Base-by-base conservation (phyloP, 2,888 invertebrate genomes). In the Aporophyla nigra region DNA sequence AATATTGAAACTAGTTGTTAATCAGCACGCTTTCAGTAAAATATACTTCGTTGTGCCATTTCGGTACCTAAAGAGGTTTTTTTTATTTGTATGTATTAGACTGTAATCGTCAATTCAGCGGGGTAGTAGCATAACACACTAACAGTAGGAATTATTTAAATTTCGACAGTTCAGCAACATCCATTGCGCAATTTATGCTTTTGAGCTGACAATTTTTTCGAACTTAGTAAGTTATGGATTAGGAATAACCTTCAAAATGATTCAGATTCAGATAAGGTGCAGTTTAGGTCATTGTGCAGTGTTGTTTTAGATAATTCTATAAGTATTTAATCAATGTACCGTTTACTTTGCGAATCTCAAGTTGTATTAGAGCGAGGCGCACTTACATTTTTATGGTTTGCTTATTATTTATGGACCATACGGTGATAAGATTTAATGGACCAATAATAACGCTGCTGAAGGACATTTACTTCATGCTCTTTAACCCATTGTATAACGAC, bases 401-500 rank as follows among this genome's bases (percentile, higher is more conserved):
- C 80, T 86, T 89, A 89, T 92, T 90, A 91, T 91, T 92, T 91
- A 92, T 91, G 63, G 88, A 49, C 86, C 77, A 89, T 91, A 86
- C 89, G 85, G 77, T 86, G 87, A 88, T 87, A 86, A 83, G 78
- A 76, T 87, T 90, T 88, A 86, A 90, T 90, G 78, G 83, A 78
- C 78, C 63, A 78, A 83, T 87, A 84, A 88, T 89, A 90, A 86
- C 77, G 76, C 76, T 76, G 54, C 19, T 65, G n/a, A 73, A 71
- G 49, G 65, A 76, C 58, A 70, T 74, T 78, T 78, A 77, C 80
- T 75, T 73, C 69, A 63, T 19, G 71, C 56, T 67, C 73, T 73
- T 78, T 73, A 67, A 83, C 71, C 79, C 56, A 69, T 70, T 61
- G n/a, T 27, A 46, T 43, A 46, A 78, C 51, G 54, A 69, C 53